Evolutionary conservation across 2,113 vertebrate species (phyloP).

Genomic region (Panthera tigris): DNA sequence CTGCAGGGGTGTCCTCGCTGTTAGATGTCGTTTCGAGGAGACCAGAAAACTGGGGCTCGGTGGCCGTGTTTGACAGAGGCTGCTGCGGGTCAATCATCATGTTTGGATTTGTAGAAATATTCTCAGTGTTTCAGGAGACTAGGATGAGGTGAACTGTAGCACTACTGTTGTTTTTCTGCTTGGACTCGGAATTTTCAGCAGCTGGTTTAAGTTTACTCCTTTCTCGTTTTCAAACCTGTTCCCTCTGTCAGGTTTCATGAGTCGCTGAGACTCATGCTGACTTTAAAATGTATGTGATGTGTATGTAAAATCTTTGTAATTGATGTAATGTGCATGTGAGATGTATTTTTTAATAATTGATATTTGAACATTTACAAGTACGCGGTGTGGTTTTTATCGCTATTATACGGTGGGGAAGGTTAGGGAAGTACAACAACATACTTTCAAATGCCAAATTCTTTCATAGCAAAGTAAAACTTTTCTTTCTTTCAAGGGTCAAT

Average conservation of each 20-base stretch:
- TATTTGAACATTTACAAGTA: neutral
- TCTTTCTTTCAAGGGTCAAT: neutral
- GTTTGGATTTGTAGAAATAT: neutral
- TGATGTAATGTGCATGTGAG: neutral
- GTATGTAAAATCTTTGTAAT: neutral
- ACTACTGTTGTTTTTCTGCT: neutral
- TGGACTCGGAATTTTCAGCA: no score
- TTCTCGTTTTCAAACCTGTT: neutral
- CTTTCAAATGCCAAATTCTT: neutral
- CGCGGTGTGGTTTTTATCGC: no score
- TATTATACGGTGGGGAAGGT: neutral
- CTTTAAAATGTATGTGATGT: neutral
- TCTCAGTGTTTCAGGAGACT: neutral
- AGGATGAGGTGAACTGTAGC: no score
- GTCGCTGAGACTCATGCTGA: rapidly evolving
- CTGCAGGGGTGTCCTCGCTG: no score
- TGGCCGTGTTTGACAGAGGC: rapidly evolving
- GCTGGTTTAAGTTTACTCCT: neutral
- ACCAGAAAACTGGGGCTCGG: neutral
- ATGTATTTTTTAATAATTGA: no score
- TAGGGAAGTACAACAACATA: no score
- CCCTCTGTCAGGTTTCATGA: rapidly evolving
- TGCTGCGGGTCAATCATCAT: no score
- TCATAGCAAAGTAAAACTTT: neutral
- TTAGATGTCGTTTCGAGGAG: neutral